These are phyloP conservation scores for Oreotragus oreotragus DNA, from an alignment of 2,113 vertebrate genomes.

Conservation along the genomic window DNA sequence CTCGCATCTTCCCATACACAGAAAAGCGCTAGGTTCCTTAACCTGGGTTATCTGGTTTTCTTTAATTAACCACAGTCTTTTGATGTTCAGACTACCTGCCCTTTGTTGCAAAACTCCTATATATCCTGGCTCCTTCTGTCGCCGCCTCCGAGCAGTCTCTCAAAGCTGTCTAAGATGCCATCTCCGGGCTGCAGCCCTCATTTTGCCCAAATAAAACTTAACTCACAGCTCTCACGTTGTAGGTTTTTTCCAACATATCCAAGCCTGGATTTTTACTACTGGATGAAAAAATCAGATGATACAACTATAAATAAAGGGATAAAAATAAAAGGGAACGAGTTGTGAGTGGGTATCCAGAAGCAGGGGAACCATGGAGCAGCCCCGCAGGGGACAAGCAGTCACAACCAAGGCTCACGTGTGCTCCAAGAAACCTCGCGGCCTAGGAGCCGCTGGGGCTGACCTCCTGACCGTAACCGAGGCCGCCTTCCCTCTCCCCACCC, in stretches of 20 bases:
- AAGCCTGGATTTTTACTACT: not conserved
- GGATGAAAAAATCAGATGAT: not conserved
- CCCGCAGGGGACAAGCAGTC: not conserved
- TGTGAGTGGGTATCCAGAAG: not conserved
- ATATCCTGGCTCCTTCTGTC: not conserved
- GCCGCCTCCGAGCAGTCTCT: not conserved
- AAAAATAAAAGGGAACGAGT: not conserved
- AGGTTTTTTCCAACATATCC: not conserved
- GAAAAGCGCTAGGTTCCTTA: not conserved
- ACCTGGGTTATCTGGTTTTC: not conserved
- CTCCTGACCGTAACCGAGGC: rapidly evolving
- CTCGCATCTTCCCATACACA: not conserved
- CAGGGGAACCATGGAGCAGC: not conserved
- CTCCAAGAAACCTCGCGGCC: not conserved
- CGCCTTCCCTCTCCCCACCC: not conserved
- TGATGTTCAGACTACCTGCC: not conserved
- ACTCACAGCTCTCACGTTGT: not conserved
- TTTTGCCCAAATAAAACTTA: not conserved
- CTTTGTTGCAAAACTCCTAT: not conserved
- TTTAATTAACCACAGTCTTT: not conserved
- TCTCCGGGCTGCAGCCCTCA: not conserved
- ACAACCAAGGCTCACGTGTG: not conserved
- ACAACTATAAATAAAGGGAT: not conserved
- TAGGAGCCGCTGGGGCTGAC: not conserved
- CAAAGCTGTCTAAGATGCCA: not conserved